Percentiles rank a stretch among this genome's conserved stretches.
These are phyloP conservation scores for Crocidura indochinensis DNA, from an alignment of 2,797 vertebrate species.

Conservation along the genomic window DNA sequence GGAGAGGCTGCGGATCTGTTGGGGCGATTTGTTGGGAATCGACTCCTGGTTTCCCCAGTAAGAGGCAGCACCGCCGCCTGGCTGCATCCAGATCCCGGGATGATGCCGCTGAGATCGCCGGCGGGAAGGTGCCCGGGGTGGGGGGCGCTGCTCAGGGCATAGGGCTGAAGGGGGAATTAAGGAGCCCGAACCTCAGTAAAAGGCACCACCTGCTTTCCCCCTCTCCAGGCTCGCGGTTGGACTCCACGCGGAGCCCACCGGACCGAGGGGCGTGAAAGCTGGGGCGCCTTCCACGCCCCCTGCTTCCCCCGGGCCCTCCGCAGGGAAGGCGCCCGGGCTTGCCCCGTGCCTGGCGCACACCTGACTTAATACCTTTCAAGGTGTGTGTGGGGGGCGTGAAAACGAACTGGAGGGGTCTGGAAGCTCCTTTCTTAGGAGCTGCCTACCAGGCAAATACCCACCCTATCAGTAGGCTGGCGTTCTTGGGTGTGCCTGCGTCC, in stretches of 20 bases:
- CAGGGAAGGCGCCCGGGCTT: not conserved
- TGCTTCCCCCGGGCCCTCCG: not conserved
- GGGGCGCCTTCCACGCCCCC: not conserved
- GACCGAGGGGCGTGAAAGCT: not conserved
- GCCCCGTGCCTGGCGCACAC: not conserved
- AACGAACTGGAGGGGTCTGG: not conserved
- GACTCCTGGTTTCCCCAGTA: slow-evolving; percentile 81
- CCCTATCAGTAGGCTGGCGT: not conserved
- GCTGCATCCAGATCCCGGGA: slow-evolving; percentile 68
- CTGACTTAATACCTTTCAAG: slow-evolving; percentile 59
- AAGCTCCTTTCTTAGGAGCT: not conserved
- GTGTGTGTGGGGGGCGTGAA: slow-evolving; percentile 42
- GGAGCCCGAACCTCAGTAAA: not conserved
- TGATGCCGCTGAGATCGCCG: slow-evolving; percentile 60
- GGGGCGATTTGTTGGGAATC: slow-evolving; percentile 76
- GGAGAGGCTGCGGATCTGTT: slow-evolving; percentile 74
- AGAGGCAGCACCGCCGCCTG: slow-evolving; percentile 80
- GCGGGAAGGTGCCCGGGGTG: slow-evolving; percentile 35
- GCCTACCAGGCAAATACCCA: not conserved
- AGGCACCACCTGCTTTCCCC: not conserved
- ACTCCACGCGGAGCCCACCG: not conserved
- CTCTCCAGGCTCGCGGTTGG: not conserved
- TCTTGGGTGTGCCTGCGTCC: slow-evolving; percentile 21
- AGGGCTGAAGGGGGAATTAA: not conserved
- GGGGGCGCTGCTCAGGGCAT: not conserved